Percentiles rank a stretch among this genome's conserved stretches.
Conservation (phyloP, 2,797 vertebrate species). For the Aotus griseimembra region DNA sequence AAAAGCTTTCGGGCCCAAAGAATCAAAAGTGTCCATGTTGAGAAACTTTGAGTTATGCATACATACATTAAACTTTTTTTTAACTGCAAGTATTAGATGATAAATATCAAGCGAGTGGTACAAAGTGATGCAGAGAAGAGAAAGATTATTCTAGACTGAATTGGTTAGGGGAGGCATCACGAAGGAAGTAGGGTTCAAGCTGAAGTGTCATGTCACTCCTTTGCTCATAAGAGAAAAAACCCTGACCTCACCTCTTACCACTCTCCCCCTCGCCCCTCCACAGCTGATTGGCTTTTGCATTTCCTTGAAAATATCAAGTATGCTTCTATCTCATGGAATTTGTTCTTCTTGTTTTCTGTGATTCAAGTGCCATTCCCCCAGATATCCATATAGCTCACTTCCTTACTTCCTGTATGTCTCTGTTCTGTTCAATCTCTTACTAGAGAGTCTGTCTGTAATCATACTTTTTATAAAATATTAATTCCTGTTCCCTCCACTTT, state of each 20-base stretch:
- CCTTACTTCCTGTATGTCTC: background rate
- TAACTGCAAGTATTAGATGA: background rate
- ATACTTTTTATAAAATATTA: background rate
- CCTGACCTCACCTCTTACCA: background rate
- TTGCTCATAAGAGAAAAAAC: background rate
- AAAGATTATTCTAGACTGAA: constrained; percentile 15
- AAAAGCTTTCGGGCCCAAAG: background rate
- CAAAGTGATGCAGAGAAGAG: background rate
- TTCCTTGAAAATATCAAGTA: constrained; percentile 31
- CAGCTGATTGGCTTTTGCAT: background rate
- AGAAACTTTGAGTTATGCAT: background rate
- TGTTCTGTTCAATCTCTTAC: background rate
- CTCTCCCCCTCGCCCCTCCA: background rate
- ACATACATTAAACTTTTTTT: background rate
- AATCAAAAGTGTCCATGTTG: background rate
- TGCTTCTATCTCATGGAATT: background rate
- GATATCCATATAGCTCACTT: background rate
- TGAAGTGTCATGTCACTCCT: background rate
- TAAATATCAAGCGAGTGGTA: constrained; percentile 10
- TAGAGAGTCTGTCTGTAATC: background rate
- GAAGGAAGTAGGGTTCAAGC: background rate
- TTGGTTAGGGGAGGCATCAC: background rate
- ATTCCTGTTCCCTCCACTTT: background rate
- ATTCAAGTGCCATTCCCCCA: background rate
- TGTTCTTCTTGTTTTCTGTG: background rate